Percentiles rank a stretch among this genome's conserved stretches.
These are phyloP conservation scores for Argopecten irradians DNA, from an alignment of 1,140 invertebrate genomes.

Conservation along the genomic window DNA sequence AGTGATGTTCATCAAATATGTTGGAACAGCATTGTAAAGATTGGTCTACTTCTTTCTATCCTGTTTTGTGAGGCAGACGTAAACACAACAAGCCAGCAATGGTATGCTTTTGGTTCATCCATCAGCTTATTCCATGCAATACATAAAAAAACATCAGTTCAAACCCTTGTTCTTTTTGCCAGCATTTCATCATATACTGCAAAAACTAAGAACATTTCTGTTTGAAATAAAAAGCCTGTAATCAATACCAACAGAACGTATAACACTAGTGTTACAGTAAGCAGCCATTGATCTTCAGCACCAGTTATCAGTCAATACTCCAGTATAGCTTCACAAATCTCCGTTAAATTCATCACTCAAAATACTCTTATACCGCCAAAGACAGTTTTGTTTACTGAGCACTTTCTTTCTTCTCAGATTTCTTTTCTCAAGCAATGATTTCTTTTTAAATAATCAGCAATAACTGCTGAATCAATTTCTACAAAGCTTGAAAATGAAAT, in stretches of 20 bases:
- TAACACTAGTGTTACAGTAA: no score
- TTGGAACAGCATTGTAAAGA: no score
- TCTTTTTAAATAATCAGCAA: background rate
- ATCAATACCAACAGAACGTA: no score
- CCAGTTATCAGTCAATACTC: background rate
- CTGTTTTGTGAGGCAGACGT: background rate
- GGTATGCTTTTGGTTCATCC: no score
- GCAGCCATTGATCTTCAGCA: background rate
- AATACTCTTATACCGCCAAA: background rate
- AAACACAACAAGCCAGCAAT: background rate
- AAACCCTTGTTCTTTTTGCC: background rate
- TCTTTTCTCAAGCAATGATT: background rate
- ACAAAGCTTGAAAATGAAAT: background rate
- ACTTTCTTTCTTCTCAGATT: background rate
- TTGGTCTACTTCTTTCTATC: background rate
- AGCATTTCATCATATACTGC: no score
- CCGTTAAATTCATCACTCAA: background rate
- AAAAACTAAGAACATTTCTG: no score
- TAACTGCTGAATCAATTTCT: background rate
- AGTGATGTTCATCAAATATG: background rate
- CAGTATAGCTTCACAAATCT: background rate
- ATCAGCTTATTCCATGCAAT: no score
- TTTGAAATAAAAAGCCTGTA: no score
- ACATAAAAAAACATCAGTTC: no score
- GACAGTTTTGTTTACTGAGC: background rate